phyloP scores from a whole-genome alignment of 2,888 invertebrate species.

The Diaperis boleti region DNA sequence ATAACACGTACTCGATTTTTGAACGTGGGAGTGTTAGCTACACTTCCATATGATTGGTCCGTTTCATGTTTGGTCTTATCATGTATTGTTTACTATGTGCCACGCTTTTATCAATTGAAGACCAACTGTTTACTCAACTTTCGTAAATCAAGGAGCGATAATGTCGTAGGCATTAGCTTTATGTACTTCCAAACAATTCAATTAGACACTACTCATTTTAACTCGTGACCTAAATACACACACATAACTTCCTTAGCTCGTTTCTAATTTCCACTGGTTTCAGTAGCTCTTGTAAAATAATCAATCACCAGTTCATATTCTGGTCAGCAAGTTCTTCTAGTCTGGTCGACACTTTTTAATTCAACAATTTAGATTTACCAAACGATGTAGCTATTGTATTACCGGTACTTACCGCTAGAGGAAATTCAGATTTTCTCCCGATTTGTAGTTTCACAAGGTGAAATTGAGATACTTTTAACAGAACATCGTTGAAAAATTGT shows the following conservation, averaged over 20 bases:
- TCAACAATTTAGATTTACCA: background rate
- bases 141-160: constrained; percentile 18
- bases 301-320: background rate
- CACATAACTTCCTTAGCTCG: constrained; percentile 2
- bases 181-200: constrained; percentile 24
- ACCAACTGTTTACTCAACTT: constrained; percentile 14
- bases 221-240: constrained; percentile 27
- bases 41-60: constrained; percentile 11
- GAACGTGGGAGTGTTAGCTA: constrained; percentile 18
- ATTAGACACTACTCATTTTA: constrained; percentile 14
- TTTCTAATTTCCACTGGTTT: constrained; percentile 1
- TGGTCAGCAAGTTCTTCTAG: background rate
- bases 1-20: constrained; percentile 17
- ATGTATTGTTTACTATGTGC: constrained; percentile 10
- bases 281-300: too few relatives aligned
- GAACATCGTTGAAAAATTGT: background rate
- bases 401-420: too few relatives aligned
- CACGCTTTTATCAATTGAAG: constrained; percentile 17
- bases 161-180: constrained; percentile 29
- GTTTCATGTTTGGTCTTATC: constrained; percentile 8
- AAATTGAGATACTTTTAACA: background rate
- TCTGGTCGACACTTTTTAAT: background rate
- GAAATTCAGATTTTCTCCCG: background rate
- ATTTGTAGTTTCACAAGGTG: background rate
- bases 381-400: too few relatives aligned